These are phyloP conservation scores for Meriones psammophilus DNA, from an alignment of 2,797 vertebrate genomes.

Conservation along the genomic window DNA sequence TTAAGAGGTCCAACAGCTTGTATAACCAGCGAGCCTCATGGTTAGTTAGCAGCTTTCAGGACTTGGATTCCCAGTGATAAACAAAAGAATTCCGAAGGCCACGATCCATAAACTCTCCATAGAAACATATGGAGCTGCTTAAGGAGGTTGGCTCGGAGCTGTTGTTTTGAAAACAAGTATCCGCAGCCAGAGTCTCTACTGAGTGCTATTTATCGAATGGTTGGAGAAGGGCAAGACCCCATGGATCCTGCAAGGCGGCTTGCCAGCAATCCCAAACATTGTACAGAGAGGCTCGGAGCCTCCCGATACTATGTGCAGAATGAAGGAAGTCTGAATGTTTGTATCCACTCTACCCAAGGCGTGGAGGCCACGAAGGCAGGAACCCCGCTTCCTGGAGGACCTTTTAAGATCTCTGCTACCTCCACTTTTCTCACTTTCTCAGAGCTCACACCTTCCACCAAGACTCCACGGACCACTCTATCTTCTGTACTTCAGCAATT, in stretches of 20 bases:
- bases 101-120: constrained; percentile 80
- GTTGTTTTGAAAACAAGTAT: constrained; percentile 80
- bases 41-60: constrained; percentile 81
- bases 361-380: neutral
- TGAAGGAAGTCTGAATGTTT: neutral
- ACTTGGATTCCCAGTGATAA: constrained; percentile 81
- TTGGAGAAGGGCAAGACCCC: constrained; percentile 71
- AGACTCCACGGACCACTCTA: neutral
- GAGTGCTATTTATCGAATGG: constrained; percentile 80
- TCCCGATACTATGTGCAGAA: neutral
- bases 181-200: constrained; percentile 76
- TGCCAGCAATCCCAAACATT: constrained; percentile 4
- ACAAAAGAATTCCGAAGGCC: constrained; percentile 84
- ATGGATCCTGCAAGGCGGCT: constrained; percentile 34
- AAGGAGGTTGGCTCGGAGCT: constrained; percentile 76
- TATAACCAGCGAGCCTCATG: constrained; percentile 76
- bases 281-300: neutral
- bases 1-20: constrained; percentile 80
- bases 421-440: neutral
- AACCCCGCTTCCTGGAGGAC: neutral
- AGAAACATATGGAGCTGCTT: constrained; percentile 84
- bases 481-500: neutral
- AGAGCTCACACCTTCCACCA: neutral
- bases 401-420: neutral
- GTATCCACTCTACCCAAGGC: neutral